Conservation (phyloP, 64 coral and sea anemone genomes). For the Dendrophyllia cribrosa region DNA sequence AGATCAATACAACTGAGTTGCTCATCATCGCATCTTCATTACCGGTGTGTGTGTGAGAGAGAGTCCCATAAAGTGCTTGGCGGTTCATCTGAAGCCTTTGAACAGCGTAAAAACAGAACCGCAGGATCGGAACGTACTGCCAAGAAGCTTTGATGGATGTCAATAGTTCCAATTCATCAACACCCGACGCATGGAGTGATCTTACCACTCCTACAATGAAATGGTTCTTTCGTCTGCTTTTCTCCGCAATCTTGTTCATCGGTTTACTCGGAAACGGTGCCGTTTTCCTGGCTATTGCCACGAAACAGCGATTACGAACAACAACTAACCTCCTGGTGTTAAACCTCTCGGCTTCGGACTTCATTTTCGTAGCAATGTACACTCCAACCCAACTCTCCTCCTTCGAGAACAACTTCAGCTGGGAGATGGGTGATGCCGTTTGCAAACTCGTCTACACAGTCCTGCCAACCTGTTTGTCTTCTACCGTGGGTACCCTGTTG, state of each 20-base stretch:
- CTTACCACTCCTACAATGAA: slow-evolving; percentile 30
- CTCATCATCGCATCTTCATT: too few species aligned
- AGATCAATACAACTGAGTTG: too few species aligned
- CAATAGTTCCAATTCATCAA: neutral
- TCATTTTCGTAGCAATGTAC: slow-evolving; percentile 15
- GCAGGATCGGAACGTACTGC: neutral
- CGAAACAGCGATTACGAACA: slow-evolving; percentile 1
- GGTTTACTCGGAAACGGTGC: slow-evolving; percentile 7
- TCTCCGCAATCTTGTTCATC: slow-evolving; percentile 5
- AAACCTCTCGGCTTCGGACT: slow-evolving; percentile 15
- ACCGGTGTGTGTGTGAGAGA: too few species aligned
- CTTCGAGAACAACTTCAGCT: slow-evolving; percentile 61
- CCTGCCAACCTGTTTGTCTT: slow-evolving; percentile 68
- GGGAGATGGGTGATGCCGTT: slow-evolving; percentile 71
- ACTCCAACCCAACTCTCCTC: slow-evolving; percentile 6
- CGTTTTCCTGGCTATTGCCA: neutral
- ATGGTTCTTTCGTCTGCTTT: slow-evolving; percentile 19
- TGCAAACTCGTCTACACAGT: slow-evolving; percentile 74
- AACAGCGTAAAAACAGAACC: too few species aligned
- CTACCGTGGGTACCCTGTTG: slow-evolving; percentile 74
- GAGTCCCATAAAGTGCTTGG: too few species aligned
- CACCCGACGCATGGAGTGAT: slow-evolving; percentile 9
- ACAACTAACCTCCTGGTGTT: neutral
- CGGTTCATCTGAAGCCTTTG: too few species aligned
- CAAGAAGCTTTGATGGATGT: neutral